Percentiles rank a stretch among this genome's conserved stretches.
phyloP scores from a whole-genome alignment of 2,797 vertebrate species.

The Falco columbarius region DNA sequence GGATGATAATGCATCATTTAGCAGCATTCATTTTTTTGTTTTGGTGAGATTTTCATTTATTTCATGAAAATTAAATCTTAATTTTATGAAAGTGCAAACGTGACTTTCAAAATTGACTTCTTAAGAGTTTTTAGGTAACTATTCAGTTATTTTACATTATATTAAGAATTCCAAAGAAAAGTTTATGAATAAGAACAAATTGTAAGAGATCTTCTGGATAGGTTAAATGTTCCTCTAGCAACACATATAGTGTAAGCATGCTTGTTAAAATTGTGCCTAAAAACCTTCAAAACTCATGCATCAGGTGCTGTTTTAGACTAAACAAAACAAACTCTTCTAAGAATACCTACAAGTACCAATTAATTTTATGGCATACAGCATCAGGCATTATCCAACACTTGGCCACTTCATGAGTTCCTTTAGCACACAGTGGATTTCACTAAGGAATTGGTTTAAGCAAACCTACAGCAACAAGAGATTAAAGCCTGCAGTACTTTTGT shows the following conservation, averaged over 20 bases:
- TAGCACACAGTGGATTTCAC: not conserved
- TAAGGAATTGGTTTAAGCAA: slow-evolving; percentile 15
- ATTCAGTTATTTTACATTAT: not conserved
- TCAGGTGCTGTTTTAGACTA: not conserved
- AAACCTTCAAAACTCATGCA: not conserved
- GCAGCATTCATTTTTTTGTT: not conserved
- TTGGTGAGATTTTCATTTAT: not conserved
- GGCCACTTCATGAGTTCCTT: not conserved
- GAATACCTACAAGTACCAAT: slow-evolving; percentile 17
- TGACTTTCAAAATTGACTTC: not conserved
- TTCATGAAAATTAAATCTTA: not conserved
- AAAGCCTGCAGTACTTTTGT: not conserved
- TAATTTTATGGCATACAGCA: not conserved
- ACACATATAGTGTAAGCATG: not conserved
- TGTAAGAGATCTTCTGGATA: not conserved
- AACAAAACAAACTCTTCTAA: not conserved
- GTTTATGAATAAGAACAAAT: not conserved
- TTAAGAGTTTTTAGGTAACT: not conserved
- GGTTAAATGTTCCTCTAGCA: not conserved
- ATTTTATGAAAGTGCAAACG: not conserved
- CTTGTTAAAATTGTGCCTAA: not conserved
- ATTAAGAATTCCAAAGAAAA: not conserved
- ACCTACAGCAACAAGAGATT: not conserved
- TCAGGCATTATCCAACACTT: not conserved
- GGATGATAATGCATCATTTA: not conserved